These are phyloP conservation scores for Trichacis sp. DNA, from an alignment of 2,888 invertebrate genomes.

Conservation along the genomic window DNA sequence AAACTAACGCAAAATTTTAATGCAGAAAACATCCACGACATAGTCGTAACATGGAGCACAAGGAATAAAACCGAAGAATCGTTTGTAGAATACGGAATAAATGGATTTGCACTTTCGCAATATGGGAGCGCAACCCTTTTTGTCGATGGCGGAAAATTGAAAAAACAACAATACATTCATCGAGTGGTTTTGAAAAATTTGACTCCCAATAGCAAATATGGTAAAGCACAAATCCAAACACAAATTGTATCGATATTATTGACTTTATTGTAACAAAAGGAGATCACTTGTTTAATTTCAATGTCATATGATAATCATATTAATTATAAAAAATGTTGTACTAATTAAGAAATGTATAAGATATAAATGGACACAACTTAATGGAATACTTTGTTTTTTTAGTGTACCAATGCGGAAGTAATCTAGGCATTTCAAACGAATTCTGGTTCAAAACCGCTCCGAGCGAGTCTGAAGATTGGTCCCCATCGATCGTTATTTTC, in stretches of 20 bases:
- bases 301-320: too few species aligned
- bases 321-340: too few species aligned
- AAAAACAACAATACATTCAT: constrained; percentile 82
- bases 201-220: constrained; percentile 75
- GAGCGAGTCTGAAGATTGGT: constrained; percentile 77
- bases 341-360: too few species aligned
- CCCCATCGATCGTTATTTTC: constrained; percentile 85
- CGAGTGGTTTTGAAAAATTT: constrained; percentile 76
- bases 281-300: too few species aligned
- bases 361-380: too few species aligned
- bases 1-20: background rate
- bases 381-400: constrained; percentile 14
- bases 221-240: too few species aligned
- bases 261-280: too few species aligned
- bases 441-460: constrained; percentile 84
- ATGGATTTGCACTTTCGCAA: constrained; percentile 72
- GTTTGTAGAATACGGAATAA: constrained; percentile 81
- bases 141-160: constrained; percentile 79
- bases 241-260: too few species aligned
- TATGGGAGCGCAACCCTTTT: constrained; percentile 75
- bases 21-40: constrained; percentile 76
- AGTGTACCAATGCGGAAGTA: constrained; percentile 87
- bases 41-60: constrained; percentile 88
- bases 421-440: constrained; percentile 83
- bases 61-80: constrained; percentile 77